Conservation (phyloP, 2,113 vertebrate species). For the Hepsetus odoe region DNA sequence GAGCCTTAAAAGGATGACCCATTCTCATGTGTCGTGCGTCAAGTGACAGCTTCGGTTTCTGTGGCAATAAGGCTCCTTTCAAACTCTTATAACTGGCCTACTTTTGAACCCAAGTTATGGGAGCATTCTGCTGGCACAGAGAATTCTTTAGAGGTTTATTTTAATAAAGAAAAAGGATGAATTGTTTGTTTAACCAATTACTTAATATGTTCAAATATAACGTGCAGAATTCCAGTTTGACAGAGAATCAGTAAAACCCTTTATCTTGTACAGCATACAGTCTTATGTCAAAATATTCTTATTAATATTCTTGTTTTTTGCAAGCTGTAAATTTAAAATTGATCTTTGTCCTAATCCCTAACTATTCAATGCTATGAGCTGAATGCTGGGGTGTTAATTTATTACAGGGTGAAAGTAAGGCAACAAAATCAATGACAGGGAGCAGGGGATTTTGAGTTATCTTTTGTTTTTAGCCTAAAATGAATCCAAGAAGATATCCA, state of each 20-base stretch:
- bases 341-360: neutral
- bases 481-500: constrained; percentile 61
- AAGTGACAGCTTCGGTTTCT: constrained; percentile 46
- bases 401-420: constrained; percentile 57
- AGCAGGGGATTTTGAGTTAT: constrained; percentile 65
- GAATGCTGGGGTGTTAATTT: constrained; percentile 56
- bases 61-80: constrained; percentile 42
- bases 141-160: neutral
- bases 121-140: neutral
- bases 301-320: neutral
- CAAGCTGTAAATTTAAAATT: neutral
- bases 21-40: constrained; percentile 67
- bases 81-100: constrained; percentile 57
- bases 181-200: neutral
- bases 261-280: too few species aligned
- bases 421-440: constrained; percentile 56
- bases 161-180: neutral
- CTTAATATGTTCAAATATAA: too few species aligned
- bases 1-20: constrained; percentile 77
- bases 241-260: too few species aligned
- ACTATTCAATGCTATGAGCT: neutral
- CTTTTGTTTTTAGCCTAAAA: constrained; percentile 64
- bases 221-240: too few species aligned
- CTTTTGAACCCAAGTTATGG: constrained; percentile 49
- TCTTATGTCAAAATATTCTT: neutral